phyloP scores from a whole-genome alignment of 1,140 invertebrate species.

The Philotrypesis tridentata region DNA sequence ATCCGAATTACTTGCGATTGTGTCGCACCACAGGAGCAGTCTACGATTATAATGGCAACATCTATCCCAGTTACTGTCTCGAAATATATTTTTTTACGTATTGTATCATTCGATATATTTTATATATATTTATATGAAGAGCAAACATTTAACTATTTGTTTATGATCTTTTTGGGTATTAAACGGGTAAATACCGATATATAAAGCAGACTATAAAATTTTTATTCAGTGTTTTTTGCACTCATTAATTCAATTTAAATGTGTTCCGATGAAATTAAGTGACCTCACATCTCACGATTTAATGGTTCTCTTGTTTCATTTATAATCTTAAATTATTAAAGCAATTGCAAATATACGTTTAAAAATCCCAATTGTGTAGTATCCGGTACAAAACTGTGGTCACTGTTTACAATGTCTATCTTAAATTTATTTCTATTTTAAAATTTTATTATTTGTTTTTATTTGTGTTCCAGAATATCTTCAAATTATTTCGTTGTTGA shows the following conservation, averaged over 20 bases:
- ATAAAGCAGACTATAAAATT: not conserved
- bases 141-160: not conserved
- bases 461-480: too few relatives aligned
- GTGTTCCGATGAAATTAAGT: slow-evolving; percentile 1
- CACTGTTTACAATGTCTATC: not conserved
- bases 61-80: slow-evolving; percentile 22
- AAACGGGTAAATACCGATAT: not conserved
- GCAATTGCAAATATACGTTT: slow-evolving; percentile 7
- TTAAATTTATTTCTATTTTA: not conserved
- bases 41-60: slow-evolving; percentile 32
- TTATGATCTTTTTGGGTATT: too few relatives aligned
- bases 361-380: slow-evolving; percentile 36
- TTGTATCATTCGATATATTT: slow-evolving; percentile 7
- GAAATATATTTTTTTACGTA: slow-evolving; percentile 6
- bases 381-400: not conserved
- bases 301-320: slow-evolving; percentile 37
- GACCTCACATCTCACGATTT: slow-evolving; percentile 38
- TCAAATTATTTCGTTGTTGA: too few relatives aligned
- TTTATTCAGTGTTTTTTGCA: not conserved
- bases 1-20: slow-evolving; percentile 31
- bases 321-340: slow-evolving; percentile 15
- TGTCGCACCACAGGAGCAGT: not conserved
- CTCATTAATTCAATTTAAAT: not conserved
- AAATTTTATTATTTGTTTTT: too few relatives aligned
- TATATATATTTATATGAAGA: not conserved